These are phyloP conservation scores for Callimorpha dominula DNA, from an alignment of 2,888 invertebrate species.

Conservation along the genomic window DNA sequence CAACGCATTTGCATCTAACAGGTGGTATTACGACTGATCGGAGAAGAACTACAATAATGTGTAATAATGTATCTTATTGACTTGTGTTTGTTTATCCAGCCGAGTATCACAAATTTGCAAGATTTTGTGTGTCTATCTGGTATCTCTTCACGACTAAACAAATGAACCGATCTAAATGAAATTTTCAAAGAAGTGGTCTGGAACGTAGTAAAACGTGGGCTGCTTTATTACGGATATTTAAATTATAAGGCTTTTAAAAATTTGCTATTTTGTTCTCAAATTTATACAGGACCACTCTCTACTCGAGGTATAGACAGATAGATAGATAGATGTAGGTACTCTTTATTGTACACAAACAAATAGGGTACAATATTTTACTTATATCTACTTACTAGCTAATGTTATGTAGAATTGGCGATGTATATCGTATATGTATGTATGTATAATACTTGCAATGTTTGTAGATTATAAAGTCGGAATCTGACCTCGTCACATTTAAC, in stretches of 20 bases:
- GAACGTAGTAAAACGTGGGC: not conserved
- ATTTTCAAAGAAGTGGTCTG: not conserved
- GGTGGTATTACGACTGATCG: slow-evolving; percentile 27
- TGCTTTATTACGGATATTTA: not conserved
- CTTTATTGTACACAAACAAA: too few relatives aligned
- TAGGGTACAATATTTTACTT: too few relatives aligned
- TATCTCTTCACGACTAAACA: not conserved
- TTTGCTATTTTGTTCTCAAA: too few relatives aligned
- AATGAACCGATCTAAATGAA: not conserved
- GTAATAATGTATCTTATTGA: not conserved
- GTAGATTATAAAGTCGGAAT: too few relatives aligned
- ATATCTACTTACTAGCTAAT: too few relatives aligned
- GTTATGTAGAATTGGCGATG: too few relatives aligned
- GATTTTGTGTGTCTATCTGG: not conserved
- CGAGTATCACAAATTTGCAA: not conserved
- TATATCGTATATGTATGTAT: too few relatives aligned
- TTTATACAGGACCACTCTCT: too few relatives aligned
- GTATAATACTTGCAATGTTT: too few relatives aligned
- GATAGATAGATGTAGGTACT: too few relatives aligned
- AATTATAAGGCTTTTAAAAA: too few relatives aligned
- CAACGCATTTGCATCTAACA: slow-evolving; percentile 38
- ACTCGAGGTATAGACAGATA: too few relatives aligned
- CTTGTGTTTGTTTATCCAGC: not conserved
- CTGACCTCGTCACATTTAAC: not conserved
- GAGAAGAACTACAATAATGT: not conserved